Base-by-base conservation (phyloP, 2,797 vertebrate species). In the Intellagama lesueurii region DNA sequence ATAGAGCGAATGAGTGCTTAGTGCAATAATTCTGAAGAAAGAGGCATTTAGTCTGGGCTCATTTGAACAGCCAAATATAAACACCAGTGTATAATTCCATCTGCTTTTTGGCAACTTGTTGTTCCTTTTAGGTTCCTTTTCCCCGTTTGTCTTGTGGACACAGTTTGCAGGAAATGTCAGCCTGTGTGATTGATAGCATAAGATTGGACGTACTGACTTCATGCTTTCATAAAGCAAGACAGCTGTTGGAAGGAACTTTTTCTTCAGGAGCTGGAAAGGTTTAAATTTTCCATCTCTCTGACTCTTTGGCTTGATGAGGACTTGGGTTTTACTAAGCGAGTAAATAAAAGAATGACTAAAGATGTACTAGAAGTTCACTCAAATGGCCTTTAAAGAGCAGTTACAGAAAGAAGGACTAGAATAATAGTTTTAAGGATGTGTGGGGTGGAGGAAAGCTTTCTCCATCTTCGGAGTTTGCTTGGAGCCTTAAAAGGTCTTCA, bases 231-330 rank as follows among this genome's bases (percentile, higher is more conserved):
- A 98, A 98, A 98, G 96, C 95, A 96, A 98, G 97, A 97, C 98
- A 99, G 98, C 98, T 98, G 98, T 96, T 98, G 96, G 96, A 96
- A 97, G 96, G 97, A 98, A 97, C 97, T 97, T 98, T 90, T 97
- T 97, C 96, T 97, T 95, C 96, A 96, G 97, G 97, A 97, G 97
- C 97, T 97, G 96, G 96, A 97, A 95, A 95, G 96, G 96, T 97
- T 98, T 97, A 95, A 96, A 97, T 98, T 98, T 98, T 98, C 98
- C 98, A 98, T 98, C 97, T 98, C 97, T 98, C 97, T 97, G 96
- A 97, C 94, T 91, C 91, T 96, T 95, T 95, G 94, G 95, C 93
- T 92, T 90, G 93, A 95, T 96, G 96, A 97, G 96, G 96, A 96
- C 96, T 96, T 97, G 96, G 94, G 95, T 97, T 97, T 97, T 93